Percentiles rank a stretch among this genome's conserved stretches.
Evolutionary conservation across 2,113 vertebrate genomes (phyloP).

Genomic region (Colinus virginianus): DNA sequence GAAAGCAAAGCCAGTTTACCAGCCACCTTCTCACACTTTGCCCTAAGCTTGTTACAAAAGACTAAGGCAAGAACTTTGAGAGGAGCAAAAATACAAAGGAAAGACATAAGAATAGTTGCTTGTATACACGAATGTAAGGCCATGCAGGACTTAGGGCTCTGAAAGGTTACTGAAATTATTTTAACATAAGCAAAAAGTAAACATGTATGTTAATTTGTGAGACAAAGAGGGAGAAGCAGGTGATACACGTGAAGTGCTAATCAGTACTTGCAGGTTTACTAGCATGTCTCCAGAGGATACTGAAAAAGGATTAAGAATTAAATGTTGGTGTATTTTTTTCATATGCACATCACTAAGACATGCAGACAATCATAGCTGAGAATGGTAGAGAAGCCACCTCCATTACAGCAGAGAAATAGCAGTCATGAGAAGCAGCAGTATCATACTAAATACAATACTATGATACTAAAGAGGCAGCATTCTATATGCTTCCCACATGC

Average conservation of each 20-base stretch:
- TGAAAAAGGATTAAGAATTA: conserved; percentile 45
- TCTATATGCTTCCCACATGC: background rate
- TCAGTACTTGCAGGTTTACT: background rate
- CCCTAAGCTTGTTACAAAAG: background rate
- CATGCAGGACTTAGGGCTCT: background rate
- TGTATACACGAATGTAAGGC: background rate
- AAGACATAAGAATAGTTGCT: background rate
- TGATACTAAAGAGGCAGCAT: conserved; percentile 35
- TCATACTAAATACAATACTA: too few species aligned
- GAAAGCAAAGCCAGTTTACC: background rate
- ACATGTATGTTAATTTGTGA: conserved; percentile 19
- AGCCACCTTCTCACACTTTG: background rate
- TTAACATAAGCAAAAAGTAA: conserved; percentile 36
- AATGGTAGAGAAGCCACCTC: conserved; percentile 39
- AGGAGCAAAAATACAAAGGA: background rate
- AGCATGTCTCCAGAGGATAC: background rate
- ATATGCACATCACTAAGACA: conserved; percentile 16
- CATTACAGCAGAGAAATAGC: conserved; percentile 53
- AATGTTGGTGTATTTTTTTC: background rate
- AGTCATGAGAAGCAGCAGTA: conserved; percentile 32
- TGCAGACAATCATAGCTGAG: background rate
- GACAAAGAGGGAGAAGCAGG: background rate
- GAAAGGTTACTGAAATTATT: background rate
- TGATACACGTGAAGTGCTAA: conserved; percentile 51
- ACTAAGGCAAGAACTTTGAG: background rate